These are phyloP conservation scores for Chloromyia formosa DNA, from an alignment of 2,888 invertebrate species.

Conservation along the genomic window DNA sequence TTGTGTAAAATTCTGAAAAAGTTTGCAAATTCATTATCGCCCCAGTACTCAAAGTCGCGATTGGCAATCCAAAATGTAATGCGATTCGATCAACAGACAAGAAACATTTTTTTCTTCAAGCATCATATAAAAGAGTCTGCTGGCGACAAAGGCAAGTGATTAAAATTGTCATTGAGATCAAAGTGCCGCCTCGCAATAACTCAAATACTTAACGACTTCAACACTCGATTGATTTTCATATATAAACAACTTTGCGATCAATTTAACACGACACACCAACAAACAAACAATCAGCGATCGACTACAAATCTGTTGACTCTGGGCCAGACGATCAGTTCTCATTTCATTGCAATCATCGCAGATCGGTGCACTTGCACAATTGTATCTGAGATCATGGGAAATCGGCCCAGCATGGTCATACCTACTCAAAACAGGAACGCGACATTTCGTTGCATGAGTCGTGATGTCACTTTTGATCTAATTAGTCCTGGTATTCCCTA, in stretches of 20 bases:
- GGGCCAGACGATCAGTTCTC: constrained; percentile 1
- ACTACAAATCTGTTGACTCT: constrained; percentile 24
- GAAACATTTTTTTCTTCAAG: too few relatives aligned
- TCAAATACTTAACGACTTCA: constrained; percentile 40
- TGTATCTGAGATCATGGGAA: constrained; percentile 24
- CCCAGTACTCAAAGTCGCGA: too few relatives aligned
- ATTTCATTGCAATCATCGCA: background rate
- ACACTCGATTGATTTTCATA: constrained; percentile 41
- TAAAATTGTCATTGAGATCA: constrained; percentile 41
- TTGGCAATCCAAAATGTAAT: too few relatives aligned
- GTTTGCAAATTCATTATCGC: too few relatives aligned
- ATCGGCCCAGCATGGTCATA: background rate
- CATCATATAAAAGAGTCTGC: too few relatives aligned
- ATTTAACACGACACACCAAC: background rate
- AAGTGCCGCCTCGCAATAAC: constrained; percentile 39
- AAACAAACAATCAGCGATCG: constrained; percentile 7
- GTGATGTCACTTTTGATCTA: constrained; percentile 26
- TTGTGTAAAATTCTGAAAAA: too few relatives aligned
- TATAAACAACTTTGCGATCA: constrained; percentile 9
- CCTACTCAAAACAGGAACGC: too few relatives aligned
- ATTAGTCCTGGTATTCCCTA: constrained; percentile 28
- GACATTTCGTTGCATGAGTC: background rate
- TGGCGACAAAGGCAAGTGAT: constrained; percentile 39
- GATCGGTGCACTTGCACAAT: constrained; percentile 1
- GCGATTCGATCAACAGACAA: too few relatives aligned